Evolutionary conservation across 2,797 vertebrate genomes (phyloP).

Genomic region (Euthynnus affinis): DNA sequence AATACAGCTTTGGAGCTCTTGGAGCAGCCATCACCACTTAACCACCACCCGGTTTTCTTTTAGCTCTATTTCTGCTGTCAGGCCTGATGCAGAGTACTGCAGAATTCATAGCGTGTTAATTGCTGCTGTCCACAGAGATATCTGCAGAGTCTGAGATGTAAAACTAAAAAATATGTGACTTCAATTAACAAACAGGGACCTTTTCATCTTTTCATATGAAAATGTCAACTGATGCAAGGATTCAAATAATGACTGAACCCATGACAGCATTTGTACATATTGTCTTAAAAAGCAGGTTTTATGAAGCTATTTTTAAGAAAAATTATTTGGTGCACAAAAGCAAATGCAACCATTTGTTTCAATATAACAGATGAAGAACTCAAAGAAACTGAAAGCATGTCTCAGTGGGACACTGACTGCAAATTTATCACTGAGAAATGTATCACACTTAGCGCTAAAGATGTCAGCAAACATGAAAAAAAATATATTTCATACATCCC

Average conservation of each 20-base stretch:
- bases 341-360: background rate
- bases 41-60: slow-evolving; percentile 22
- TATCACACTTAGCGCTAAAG: slow-evolving; percentile 5
- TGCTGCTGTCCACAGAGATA: slow-evolving; percentile 32
- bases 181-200: slow-evolving; percentile 17
- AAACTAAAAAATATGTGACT: slow-evolving; percentile 6
- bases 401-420: slow-evolving; percentile 18
- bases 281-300: background rate
- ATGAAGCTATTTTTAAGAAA: background rate
- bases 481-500: background rate
- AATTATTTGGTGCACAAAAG: background rate
- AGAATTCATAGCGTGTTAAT: slow-evolving; percentile 25
- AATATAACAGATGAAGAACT: background rate
- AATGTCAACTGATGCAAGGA: background rate
- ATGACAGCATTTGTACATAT: background rate
- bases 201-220: background rate
- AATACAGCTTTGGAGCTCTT: slow-evolving; percentile 26
- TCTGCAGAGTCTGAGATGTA: background rate
- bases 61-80: slow-evolving; percentile 32
- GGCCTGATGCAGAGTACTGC: slow-evolving; percentile 22
- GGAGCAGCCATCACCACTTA: slow-evolving; percentile 28
- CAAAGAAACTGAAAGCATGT: background rate
- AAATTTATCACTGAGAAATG: slow-evolving; percentile 15
- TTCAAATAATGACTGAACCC: background rate
- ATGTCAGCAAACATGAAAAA: slow-evolving; percentile 14